Conservation (phyloP, 2,797 vertebrate genomes). For the Scyliorhinus canicula region DNA sequence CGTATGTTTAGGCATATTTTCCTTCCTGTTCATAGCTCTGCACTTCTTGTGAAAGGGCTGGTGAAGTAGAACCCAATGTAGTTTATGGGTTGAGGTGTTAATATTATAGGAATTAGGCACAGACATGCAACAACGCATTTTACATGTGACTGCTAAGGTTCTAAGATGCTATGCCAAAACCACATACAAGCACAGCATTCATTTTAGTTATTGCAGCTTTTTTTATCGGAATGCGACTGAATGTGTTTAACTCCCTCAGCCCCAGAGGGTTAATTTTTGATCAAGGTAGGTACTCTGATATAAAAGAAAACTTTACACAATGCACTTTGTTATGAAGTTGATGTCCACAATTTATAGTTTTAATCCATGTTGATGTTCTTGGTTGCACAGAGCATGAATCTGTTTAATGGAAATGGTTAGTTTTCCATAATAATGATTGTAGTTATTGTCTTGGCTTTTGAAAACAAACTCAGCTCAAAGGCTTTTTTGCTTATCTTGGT, state of each 20-base stretch:
- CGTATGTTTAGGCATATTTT: background rate
- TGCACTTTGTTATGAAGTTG: background rate
- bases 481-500: background rate
- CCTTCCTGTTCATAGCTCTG: background rate
- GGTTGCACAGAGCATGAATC: background rate
- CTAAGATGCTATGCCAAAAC: background rate
- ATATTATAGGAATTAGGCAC: background rate
- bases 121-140: background rate
- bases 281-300: too few species aligned
- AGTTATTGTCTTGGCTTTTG: background rate
- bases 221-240: background rate
- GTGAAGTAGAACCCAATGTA: background rate
- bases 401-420: background rate
- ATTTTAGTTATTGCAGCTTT: background rate
- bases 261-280: background rate
- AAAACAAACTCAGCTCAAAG: background rate
- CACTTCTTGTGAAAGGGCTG: background rate
- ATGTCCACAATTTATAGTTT: background rate
- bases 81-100: background rate
- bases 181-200: background rate
- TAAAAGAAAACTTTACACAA: background rate
- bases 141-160: background rate
- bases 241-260: background rate
- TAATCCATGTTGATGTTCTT: background rate
- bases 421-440: background rate